Percentiles rank a stretch among this genome's conserved stretches.
Conservation (phyloP, 2,888 invertebrate genomes). For the Spodoptera exigua region DNA sequence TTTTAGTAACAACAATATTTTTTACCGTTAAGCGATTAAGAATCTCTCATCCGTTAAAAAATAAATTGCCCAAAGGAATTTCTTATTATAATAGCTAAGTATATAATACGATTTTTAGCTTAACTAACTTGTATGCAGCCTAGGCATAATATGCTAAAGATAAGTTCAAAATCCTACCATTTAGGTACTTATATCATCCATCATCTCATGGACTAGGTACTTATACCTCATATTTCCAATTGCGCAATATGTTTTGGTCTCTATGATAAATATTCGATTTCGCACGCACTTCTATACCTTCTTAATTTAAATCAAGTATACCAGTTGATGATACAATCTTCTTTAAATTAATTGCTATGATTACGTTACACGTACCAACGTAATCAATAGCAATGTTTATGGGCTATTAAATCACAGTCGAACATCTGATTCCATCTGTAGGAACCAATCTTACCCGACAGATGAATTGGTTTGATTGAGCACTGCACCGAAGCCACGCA, state of each 20-base stretch:
- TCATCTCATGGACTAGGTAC: too few relatives aligned
- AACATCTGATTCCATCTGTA: constrained; percentile 10
- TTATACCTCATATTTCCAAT: constrained; percentile 8
- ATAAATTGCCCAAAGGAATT: background rate
- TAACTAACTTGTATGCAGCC: too few relatives aligned
- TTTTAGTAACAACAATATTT: constrained; percentile 30
- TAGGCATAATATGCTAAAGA: too few relatives aligned
- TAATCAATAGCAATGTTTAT: constrained; percentile 47
- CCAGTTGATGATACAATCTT: constrained; percentile 47
- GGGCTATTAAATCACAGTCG: constrained; percentile 38
- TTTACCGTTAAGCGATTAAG: constrained; percentile 11
- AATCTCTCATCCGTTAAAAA: constrained; percentile 21
- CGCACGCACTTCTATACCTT: constrained; percentile 32
- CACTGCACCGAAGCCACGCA: background rate
- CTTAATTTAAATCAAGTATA: constrained; percentile 31
- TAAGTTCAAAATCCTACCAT: background rate
- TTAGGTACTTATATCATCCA: background rate
- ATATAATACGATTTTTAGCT: too few relatives aligned
- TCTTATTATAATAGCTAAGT: background rate
- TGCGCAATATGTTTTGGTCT: constrained; percentile 18
- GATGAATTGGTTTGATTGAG: constrained; percentile 17
- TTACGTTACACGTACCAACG: constrained; percentile 29
- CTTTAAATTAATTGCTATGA: constrained; percentile 37
- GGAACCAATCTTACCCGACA: constrained; percentile 4
- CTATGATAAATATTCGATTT: constrained; percentile 19